phyloP scores from a whole-genome alignment of 2,113 vertebrate species.

The Chloropsis cyanopogon region DNA sequence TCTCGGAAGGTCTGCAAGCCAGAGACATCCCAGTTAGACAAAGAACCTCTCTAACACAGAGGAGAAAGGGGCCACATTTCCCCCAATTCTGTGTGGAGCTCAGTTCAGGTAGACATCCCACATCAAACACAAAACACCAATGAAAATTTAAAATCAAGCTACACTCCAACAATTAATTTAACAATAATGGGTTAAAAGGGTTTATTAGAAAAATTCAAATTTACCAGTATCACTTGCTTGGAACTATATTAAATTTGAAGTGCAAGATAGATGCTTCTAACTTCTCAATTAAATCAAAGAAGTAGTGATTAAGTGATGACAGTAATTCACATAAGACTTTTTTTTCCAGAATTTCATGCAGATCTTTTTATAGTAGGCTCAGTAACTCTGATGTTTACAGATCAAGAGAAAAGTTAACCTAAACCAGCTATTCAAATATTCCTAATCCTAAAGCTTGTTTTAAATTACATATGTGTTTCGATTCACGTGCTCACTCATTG shows the following conservation, averaged over 20 bases:
- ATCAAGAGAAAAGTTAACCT: background rate
- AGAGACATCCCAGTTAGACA: background rate
- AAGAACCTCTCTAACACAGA: background rate
- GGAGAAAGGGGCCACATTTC: background rate
- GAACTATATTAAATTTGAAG: background rate
- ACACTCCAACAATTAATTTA: background rate
- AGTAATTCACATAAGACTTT: background rate
- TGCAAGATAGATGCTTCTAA: background rate
- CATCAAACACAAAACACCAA: background rate
- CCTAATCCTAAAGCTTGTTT: background rate
- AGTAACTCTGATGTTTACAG: background rate
- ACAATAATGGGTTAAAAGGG: background rate
- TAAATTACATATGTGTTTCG: background rate
- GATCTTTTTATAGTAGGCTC: background rate
- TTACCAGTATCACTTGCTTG: background rate
- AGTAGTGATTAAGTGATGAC: background rate
- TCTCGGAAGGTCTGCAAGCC: background rate
- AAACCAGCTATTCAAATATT: slow-evolving; percentile 6
- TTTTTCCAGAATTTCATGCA: background rate
- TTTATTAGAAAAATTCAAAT: background rate
- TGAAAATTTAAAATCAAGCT: background rate
- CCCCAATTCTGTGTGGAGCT: background rate
- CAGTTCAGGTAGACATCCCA: background rate
- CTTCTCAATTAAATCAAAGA: background rate
- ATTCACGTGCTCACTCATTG: background rate